Evolutionary conservation across 2,888 invertebrate species (phyloP).

Genomic region (Aromia moschata): DNA sequence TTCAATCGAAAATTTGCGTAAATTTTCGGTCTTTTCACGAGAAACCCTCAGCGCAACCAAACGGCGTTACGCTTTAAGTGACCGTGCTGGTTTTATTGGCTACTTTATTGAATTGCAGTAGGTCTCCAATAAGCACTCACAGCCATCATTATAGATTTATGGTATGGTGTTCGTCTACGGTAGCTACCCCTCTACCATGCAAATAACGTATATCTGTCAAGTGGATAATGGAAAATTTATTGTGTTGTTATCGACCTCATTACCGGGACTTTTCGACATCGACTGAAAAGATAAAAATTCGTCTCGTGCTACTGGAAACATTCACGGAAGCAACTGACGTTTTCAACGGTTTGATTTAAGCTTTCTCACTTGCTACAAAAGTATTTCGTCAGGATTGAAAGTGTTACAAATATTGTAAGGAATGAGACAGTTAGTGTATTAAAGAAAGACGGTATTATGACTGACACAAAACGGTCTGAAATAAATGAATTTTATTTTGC

Average conservation of each 20-base stretch:
- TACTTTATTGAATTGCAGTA: conserved; percentile 31
- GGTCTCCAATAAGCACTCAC: conserved; percentile 30
- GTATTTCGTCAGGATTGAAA: too few relatives aligned
- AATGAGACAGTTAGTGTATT: too few relatives aligned
- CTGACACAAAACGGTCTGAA: too few relatives aligned
- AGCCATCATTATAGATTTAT: conserved; percentile 47
- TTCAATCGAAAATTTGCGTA: conserved; percentile 20
- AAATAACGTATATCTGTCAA: conserved; percentile 33
- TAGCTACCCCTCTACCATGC: conserved; percentile 33
- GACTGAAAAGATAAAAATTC: conserved; percentile 20
- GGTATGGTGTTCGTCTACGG: conserved; percentile 37
- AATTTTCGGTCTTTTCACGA: conserved; percentile 14
- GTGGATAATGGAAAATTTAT: conserved; percentile 33
- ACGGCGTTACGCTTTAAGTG: conserved; percentile 45
- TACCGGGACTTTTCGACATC: background rate
- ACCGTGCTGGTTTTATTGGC: conserved; percentile 43
- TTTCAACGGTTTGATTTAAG: too few relatives aligned
- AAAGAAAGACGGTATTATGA: too few relatives aligned
- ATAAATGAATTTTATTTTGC: too few relatives aligned
- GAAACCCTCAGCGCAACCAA: conserved; percentile 13
- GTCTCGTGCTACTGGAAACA: conserved; percentile 14
- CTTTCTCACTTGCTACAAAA: too few relatives aligned
- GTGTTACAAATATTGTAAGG: too few relatives aligned
- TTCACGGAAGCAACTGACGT: conserved; percentile 10
- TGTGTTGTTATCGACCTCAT: conserved; percentile 25